These are phyloP conservation scores for Anniella stebbinsi DNA, from an alignment of 2,797 vertebrate genomes.

Conservation along the genomic window DNA sequence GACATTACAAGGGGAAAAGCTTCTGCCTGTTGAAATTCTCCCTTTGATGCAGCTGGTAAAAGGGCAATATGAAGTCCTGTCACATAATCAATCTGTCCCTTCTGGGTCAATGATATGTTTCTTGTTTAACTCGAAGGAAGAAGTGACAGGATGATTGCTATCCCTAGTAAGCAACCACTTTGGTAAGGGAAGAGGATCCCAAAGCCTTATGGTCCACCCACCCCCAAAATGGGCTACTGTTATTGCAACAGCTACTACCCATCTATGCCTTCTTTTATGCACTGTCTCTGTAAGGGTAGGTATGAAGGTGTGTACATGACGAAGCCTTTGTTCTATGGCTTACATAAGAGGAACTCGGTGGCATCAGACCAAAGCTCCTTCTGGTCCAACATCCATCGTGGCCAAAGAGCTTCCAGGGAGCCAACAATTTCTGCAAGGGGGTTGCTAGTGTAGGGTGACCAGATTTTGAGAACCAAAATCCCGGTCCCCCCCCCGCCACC, in stretches of 20 bases:
- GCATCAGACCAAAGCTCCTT: background rate
- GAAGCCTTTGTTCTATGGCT: background rate
- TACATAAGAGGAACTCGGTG: background rate
- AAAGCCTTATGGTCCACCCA: background rate
- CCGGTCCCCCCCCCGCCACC: too few relatives aligned
- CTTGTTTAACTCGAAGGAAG: background rate
- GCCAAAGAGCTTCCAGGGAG: background rate
- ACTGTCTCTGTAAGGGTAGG: background rate
- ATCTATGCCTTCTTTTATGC: background rate
- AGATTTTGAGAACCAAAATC: too few relatives aligned
- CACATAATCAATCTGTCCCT: background rate
- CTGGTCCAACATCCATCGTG: background rate
- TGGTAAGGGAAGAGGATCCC: background rate
- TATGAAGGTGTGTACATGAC: background rate
- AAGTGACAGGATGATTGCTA: background rate
- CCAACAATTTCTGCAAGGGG: background rate
- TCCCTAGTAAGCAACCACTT: background rate
- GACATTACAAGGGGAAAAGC: background rate
- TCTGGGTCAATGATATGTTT: background rate
- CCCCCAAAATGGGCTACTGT: background rate
- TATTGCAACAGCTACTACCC: background rate
- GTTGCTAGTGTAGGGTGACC: background rate
- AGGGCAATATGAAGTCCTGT: too few relatives aligned
- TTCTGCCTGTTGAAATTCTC: background rate
- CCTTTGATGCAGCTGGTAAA: background rate